Conservation (phyloP, 1,140 invertebrate genomes). For the Papilio helenus region DNA sequence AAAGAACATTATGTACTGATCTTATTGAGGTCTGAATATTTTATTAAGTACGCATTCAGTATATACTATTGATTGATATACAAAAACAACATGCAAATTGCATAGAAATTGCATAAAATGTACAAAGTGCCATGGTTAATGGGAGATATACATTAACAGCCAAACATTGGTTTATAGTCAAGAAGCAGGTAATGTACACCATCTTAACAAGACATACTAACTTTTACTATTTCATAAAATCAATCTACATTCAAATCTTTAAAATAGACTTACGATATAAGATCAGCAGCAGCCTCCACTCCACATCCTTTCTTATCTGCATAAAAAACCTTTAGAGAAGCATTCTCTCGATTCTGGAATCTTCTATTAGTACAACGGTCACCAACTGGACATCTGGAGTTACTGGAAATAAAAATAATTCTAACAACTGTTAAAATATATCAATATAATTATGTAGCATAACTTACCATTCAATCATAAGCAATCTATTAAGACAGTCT, state of each 20-base stretch:
- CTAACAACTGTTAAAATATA: not conserved
- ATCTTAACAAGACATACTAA: no score
- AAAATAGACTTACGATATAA: slow-evolving; percentile 87
- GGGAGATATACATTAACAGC: no score
- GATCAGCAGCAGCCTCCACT: slow-evolving; percentile 89
- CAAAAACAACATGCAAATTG: no score
- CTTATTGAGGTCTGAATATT: not conserved
- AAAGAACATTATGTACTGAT: not conserved
- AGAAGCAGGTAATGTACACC: no score
- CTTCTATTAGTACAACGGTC: slow-evolving; percentile 96
- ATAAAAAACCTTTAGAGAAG: slow-evolving; percentile 93
- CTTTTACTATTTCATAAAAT: not conserved
- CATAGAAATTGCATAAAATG: no score
- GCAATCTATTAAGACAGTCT: slow-evolving; percentile 97
- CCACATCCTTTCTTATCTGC: slow-evolving; percentile 98
- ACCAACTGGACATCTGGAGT: slow-evolving; percentile 92
- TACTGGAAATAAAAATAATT: slow-evolving; percentile 85
- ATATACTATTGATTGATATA: no score
- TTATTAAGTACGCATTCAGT: not conserved
- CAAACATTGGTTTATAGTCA: no score
- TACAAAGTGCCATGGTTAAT: no score
- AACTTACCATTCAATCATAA: slow-evolving; percentile 98
- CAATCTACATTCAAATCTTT: not conserved
- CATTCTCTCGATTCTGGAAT: slow-evolving; percentile 95
- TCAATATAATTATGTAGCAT: slow-evolving; percentile 17